These are phyloP conservation scores for Marronus borbonicus DNA, from an alignment of 2,888 invertebrate genomes.

Conservation along the genomic window DNA sequence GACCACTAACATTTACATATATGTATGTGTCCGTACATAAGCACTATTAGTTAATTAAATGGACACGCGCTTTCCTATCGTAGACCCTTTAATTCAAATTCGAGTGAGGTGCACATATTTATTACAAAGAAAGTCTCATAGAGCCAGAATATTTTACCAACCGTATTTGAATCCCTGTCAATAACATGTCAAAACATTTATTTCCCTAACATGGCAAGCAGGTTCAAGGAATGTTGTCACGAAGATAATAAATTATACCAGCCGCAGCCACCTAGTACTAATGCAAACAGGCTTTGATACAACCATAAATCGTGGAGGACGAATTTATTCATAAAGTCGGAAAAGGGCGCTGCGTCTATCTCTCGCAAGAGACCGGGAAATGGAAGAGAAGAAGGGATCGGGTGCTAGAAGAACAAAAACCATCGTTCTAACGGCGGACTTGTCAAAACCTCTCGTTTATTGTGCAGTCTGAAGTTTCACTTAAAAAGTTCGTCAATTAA, in stretches of 20 bases:
- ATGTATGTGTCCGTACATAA: no score
- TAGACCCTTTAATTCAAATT: no score
- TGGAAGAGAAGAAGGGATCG: neutral
- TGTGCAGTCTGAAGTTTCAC: constrained; percentile 11
- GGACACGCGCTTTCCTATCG: no score
- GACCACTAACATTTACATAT: no score
- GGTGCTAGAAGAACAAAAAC: constrained; percentile 1
- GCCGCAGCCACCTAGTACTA: neutral
- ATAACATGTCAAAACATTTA: neutral
- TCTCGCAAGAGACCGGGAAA: neutral
- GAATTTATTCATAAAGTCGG: constrained; percentile 11
- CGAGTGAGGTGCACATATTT: no score
- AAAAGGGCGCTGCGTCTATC: no score
- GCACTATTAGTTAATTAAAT: no score
- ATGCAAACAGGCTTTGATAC: neutral
- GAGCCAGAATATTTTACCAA: neutral
- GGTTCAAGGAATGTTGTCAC: constrained; percentile 6
- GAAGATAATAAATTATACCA: constrained; percentile 11
- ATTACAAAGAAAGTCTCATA: no score
- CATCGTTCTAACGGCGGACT: constrained; percentile 1
- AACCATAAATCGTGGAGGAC: constrained; percentile 2
- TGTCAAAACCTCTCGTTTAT: constrained; percentile 18
- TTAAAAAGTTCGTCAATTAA: constrained; percentile 27
- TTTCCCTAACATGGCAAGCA: neutral
- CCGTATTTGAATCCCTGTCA: neutral